phyloP scores from a whole-genome alignment of 2,113 vertebrate genomes.

The Naja naja region DNA sequence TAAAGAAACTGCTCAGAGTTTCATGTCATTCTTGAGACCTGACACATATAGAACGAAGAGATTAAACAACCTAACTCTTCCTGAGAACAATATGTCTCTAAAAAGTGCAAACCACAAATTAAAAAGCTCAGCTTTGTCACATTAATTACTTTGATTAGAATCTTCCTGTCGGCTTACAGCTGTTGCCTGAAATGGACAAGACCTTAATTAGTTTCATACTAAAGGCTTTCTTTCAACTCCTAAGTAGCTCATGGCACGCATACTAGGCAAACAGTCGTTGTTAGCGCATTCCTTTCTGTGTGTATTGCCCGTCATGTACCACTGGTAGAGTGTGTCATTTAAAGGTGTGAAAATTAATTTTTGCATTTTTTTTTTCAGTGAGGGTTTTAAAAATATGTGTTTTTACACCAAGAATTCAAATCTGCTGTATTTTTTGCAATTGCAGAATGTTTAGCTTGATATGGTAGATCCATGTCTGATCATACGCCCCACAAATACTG shows the following conservation, averaged over 20 bases:
- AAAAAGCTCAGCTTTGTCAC: not conserved
- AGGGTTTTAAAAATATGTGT: no score
- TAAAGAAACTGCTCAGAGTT: not conserved
- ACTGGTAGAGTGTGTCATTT: no score
- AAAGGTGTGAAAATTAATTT: no score
- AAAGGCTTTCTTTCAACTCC: not conserved
- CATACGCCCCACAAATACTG: no score
- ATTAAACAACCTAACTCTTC: not conserved
- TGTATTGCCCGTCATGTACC: not conserved
- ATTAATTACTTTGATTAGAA: not conserved
- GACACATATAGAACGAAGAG: not conserved
- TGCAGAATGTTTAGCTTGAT: no score
- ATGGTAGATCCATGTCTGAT: no score
- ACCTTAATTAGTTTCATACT: not conserved
- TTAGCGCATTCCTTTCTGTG: not conserved
- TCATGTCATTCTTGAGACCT: not conserved
- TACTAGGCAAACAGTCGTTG: not conserved
- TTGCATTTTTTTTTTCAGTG: no score
- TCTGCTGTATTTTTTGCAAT: no score
- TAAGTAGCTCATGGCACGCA: not conserved
- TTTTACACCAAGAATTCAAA: no score
- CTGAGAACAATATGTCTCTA: not conserved
- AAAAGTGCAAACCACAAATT: not conserved
- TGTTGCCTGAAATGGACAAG: not conserved
- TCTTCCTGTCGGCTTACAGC: not conserved